A percentile compares a stretch with the other conserved stretches of the same genome.
These are phyloP conservation scores for Aldrovandia affinis DNA, from an alignment of 2,797 vertebrate genomes.

Conservation along the genomic window DNA sequence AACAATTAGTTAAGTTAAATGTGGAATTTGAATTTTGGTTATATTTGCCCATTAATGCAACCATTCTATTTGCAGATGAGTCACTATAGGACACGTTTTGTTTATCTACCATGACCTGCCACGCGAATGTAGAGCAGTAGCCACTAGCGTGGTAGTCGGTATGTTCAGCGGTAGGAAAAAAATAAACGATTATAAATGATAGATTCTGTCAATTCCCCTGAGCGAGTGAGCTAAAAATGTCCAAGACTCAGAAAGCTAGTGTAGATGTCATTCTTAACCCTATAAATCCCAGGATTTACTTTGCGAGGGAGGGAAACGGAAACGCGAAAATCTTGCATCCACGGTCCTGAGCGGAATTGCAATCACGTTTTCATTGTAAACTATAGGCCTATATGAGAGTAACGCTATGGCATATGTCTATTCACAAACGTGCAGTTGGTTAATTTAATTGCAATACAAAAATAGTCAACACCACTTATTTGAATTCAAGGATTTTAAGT, in stretches of 20 bases:
- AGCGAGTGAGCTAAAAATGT: neutral
- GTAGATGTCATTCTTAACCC: neutral
- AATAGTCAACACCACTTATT: neutral
- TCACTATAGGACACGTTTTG: neutral
- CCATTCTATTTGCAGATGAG: neutral
- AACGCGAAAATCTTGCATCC: neutral
- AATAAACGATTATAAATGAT: neutral
- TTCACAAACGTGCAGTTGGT: neutral
- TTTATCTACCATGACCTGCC: neutral
- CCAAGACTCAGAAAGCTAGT: neutral
- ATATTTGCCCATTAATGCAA: neutral
- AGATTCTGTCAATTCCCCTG: neutral
- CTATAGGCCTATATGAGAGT: neutral
- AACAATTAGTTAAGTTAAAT: neutral
- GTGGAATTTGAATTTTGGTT: neutral
- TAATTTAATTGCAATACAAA: neutral
- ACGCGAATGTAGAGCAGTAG: neutral
- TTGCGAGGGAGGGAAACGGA: neutral
- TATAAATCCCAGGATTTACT: neutral
- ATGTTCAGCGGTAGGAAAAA: neutral
- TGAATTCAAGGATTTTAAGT: neutral
- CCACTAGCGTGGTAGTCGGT: neutral
- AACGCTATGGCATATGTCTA: neutral
- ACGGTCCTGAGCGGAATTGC: neutral
- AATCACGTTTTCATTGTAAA: neutral